Evolutionary conservation across 2,113 vertebrate genomes (phyloP).

Genomic region (Chaetodon auriga): DNA sequence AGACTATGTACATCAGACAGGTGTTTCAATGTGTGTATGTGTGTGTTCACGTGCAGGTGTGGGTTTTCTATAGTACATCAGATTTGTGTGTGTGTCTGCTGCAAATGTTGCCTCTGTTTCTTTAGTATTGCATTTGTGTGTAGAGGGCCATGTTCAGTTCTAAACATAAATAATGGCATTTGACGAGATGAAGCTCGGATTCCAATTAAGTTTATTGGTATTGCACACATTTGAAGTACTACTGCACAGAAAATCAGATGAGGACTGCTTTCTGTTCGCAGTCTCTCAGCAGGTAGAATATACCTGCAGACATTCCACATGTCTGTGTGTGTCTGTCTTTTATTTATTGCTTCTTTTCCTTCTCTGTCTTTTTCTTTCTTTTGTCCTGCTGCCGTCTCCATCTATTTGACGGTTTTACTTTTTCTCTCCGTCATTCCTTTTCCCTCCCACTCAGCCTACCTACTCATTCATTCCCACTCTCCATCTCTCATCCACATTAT

Average conservation of each 20-base stretch:
- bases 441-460: constrained; percentile 17
- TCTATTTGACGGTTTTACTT: background rate
- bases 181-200: background rate
- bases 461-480: constrained; percentile 28
- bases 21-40: constrained; percentile 16
- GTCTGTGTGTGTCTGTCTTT: background rate
- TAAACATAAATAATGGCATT: background rate
- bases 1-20: constrained; percentile 44
- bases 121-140: background rate
- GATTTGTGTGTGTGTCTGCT: background rate
- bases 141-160: background rate
- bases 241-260: background rate
- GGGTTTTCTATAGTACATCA: background rate
- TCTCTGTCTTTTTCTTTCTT: background rate
- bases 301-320: background rate
- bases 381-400: background rate
- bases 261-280: background rate
- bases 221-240: background rate
- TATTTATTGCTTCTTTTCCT: background rate
- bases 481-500: constrained; percentile 27
- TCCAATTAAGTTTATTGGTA: background rate
- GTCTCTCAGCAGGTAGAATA: background rate
- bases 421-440: background rate
- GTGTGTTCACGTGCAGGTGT: too few relatives aligned
- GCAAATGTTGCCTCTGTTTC: background rate